Conservation (phyloP, 2,888 invertebrate genomes). For the Chaitophorus viminalis region DNA sequence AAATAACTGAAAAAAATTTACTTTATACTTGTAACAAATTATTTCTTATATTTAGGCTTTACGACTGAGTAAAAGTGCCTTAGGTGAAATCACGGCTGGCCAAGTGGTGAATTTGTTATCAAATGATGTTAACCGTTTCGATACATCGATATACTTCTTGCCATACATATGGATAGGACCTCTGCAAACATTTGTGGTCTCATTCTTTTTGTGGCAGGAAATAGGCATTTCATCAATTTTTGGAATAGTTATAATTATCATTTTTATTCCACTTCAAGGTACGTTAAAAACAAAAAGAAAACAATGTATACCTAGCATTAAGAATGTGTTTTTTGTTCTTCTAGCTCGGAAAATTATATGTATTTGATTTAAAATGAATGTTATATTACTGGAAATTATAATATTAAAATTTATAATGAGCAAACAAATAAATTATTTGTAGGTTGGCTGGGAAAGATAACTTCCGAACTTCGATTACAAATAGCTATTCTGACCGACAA, state of each 20-base stretch:
- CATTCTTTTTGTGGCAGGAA: conserved; percentile 38
- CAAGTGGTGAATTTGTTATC: conserved; percentile 7
- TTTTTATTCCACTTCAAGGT: conserved; percentile 43
- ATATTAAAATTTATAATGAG: too few relatives aligned
- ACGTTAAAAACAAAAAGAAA: not conserved
- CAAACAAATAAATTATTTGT: not conserved
- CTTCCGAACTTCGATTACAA: conserved; percentile 78
- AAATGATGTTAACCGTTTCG: conserved; percentile 26
- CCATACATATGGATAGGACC: conserved; percentile 21
- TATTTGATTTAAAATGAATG: too few relatives aligned
- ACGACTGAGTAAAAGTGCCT: not conserved
- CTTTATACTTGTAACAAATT: too few relatives aligned
- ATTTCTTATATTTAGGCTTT: not conserved
- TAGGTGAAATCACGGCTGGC: not conserved
- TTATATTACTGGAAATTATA: too few relatives aligned
- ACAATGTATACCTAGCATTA: not conserved
- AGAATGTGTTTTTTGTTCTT: not conserved
- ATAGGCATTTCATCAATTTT: conserved; percentile 22
- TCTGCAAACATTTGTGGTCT: not conserved
- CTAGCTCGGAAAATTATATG: too few relatives aligned
- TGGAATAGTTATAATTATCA: not conserved
- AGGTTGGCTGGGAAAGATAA: conserved; percentile 81
- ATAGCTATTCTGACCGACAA: conserved; percentile 90
- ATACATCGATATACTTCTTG: not conserved
- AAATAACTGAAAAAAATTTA: not conserved